These are phyloP conservation scores for Cebidichthys violaceus DNA, from an alignment of 2,113 vertebrate species.

Conservation along the genomic window DNA sequence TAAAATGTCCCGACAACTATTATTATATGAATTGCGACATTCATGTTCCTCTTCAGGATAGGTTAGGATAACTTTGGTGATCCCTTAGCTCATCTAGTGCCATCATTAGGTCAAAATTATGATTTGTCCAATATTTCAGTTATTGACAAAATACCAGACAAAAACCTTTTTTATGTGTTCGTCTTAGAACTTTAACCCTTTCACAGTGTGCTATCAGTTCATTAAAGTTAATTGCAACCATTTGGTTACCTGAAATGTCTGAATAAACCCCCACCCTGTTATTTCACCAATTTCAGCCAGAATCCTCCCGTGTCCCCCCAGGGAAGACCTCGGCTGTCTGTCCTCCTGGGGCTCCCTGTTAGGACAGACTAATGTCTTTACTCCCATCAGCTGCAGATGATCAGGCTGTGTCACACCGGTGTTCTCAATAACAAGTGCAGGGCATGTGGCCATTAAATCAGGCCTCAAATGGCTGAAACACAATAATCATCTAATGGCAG, in stretches of 20 bases:
- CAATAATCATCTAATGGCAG: constrained; percentile 61
- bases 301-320: constrained; percentile 18
- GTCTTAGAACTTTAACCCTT: too few species aligned
- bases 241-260: not conserved
- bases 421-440: constrained; percentile 15
- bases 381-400: constrained; percentile 1
- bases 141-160: too few species aligned
- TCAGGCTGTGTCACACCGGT: not conserved
- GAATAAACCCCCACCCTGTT: constrained; percentile 21
- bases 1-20: not conserved
- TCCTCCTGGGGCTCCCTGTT: constrained; percentile 32
- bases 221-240: too few species aligned
- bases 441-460: constrained; percentile 43
- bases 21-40: not conserved
- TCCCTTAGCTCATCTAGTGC: not conserved
- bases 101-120: not conserved
- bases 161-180: too few species aligned
- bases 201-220: too few species aligned
- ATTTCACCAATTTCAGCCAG: constrained; percentile 25
- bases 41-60: not conserved
- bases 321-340: constrained; percentile 57
- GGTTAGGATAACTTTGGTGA: not conserved
- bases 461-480: constrained; percentile 22
- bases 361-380: not conserved
- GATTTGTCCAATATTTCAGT: too few species aligned